phyloP scores from a whole-genome alignment of 2,888 invertebrate species.

The Spodoptera exigua region DNA sequence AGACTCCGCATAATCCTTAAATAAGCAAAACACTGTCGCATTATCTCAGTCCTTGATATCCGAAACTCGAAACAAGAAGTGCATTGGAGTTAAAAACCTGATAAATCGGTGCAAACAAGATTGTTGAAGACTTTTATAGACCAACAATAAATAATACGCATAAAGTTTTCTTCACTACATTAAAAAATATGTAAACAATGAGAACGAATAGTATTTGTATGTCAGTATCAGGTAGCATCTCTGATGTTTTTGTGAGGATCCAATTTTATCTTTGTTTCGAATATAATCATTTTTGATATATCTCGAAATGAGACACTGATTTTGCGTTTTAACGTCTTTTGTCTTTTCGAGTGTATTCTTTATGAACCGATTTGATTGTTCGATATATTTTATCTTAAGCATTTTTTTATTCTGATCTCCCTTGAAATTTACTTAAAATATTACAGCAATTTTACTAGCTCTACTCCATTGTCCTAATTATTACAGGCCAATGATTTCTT shows the following conservation, averaged over 20 bases:
- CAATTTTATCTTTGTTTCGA: slow-evolving; percentile 1
- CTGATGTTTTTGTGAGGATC: not conserved
- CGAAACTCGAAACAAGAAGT: slow-evolving; percentile 3
- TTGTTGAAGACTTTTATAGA: slow-evolving; percentile 23
- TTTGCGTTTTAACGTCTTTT: not conserved
- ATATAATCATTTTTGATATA: slow-evolving; percentile 2
- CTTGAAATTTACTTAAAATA: no score
- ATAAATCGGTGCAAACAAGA: slow-evolving; percentile 26
- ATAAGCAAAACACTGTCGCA: slow-evolving; percentile 1
- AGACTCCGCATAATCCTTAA: not conserved
- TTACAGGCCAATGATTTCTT: slow-evolving; percentile 45
- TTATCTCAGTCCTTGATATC: slow-evolving; percentile 4
- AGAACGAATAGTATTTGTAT: slow-evolving; percentile 14
- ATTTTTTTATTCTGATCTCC: no score
- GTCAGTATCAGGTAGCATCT: slow-evolving; percentile 14
- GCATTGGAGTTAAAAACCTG: slow-evolving; percentile 12
- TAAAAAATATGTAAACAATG: slow-evolving; percentile 22
- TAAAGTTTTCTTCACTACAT: slow-evolving; percentile 5
- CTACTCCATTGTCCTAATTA: slow-evolving; percentile 26
- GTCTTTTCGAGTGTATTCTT: slow-evolving; percentile 2
- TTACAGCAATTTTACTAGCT: slow-evolving; percentile 2
- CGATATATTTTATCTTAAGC: no score
- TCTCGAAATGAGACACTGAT: not conserved
- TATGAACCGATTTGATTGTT: no score
- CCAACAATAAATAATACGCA: slow-evolving; percentile 21